These are phyloP conservation scores for Sapajus apella DNA, from an alignment of 2,113 vertebrate species.

Conservation along the genomic window DNA sequence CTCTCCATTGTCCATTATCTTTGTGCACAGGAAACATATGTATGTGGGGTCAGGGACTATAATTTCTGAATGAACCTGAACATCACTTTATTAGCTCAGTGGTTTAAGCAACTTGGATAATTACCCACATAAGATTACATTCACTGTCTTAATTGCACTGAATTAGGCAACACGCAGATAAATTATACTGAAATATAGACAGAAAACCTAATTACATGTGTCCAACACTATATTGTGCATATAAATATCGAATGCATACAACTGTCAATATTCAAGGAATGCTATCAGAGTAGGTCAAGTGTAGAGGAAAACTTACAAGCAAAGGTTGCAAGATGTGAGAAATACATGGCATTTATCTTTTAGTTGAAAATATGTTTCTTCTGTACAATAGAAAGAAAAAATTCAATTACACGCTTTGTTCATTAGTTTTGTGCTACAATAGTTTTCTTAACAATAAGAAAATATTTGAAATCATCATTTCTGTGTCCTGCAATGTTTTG, in stretches of 20 bases:
- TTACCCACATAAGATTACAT: neutral
- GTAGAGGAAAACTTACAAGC: neutral
- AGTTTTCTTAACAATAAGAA: constrained; percentile 42
- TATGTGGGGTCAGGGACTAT: neutral
- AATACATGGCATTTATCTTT: neutral
- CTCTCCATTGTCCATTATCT: neutral
- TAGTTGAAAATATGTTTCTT: neutral
- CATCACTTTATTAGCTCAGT: neutral
- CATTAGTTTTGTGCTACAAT: neutral
- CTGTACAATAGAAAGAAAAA: neutral
- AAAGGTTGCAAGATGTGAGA: neutral
- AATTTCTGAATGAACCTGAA: neutral
- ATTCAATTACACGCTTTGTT: constrained; percentile 51
- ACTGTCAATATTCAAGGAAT: neutral
- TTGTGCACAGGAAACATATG: neutral
- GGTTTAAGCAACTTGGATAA: neutral
- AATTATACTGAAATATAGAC: neutral
- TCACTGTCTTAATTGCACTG: neutral
- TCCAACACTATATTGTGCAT: neutral
- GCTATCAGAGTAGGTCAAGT: neutral
- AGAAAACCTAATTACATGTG: neutral
- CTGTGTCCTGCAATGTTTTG: constrained; percentile 24
- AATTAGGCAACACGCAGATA: neutral
- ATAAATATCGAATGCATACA: neutral
- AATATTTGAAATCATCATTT: constrained; percentile 73